Percentiles rank a stretch among this genome's conserved stretches.
Evolutionary conservation across 2,888 invertebrate genomes (phyloP).

Genomic region (Caenorhabditis japonica): DNA sequence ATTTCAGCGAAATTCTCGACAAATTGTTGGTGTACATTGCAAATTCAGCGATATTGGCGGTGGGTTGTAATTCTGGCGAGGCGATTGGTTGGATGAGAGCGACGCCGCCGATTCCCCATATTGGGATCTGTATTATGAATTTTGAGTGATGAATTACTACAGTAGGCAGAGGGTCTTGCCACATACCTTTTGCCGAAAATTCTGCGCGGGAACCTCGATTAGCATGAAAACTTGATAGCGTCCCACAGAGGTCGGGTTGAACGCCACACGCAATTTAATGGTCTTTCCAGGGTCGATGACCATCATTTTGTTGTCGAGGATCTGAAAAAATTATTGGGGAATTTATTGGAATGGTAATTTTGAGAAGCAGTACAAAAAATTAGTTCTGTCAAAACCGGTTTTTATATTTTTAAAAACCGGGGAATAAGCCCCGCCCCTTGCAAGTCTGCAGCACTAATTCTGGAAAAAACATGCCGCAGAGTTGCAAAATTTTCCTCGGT

Average conservation of each 20-base stretch:
- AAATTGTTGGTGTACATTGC: conserved; percentile 1
- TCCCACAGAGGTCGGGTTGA: conserved; percentile 21
- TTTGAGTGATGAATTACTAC: background rate
- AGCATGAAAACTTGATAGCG: conserved; percentile 20
- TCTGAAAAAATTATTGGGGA: background rate
- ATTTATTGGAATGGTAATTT: too few relatives aligned
- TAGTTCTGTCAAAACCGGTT: too few relatives aligned
- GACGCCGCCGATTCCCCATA: conserved; percentile 27
- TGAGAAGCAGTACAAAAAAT: too few relatives aligned
- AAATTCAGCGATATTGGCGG: conserved; percentile 13
- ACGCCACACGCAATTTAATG: conserved; percentile 15
- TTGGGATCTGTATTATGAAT: conserved; percentile 20
- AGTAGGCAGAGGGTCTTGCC: too few relatives aligned
- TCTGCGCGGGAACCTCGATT: conserved; percentile 20
- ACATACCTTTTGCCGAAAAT: conserved; percentile 9
- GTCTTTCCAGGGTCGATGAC: conserved; percentile 21
- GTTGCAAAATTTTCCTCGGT: too few relatives aligned
- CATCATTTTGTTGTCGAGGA: conserved; percentile 25
- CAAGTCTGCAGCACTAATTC: too few relatives aligned
- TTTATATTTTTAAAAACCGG: too few relatives aligned
- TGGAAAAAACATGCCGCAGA: too few relatives aligned
- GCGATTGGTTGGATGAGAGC: background rate
- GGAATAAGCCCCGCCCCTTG: too few relatives aligned
- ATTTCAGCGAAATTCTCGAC: conserved; percentile 19
- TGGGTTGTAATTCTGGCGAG: background rate